Conservation (phyloP, 2,888 invertebrate species). For the Platycheirus rosarum region DNA sequence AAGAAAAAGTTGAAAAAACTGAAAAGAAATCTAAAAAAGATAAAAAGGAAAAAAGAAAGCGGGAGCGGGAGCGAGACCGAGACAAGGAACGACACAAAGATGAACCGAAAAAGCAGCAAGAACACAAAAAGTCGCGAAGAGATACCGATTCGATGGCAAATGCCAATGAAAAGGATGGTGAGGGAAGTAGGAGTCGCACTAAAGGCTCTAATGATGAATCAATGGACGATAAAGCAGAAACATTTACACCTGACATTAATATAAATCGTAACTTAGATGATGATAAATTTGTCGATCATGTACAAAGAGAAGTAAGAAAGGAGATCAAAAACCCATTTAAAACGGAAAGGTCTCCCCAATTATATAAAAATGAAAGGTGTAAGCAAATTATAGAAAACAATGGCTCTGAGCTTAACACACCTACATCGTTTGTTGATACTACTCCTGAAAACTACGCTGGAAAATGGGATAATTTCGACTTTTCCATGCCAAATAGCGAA, state of each 20-base stretch:
- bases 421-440: conserved; percentile 80
- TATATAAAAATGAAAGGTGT: conserved; percentile 80
- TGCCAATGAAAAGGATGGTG: conserved; percentile 67
- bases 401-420: conserved; percentile 76
- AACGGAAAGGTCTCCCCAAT: conserved; percentile 31
- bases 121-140: conserved; percentile 51
- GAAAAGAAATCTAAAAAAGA: conserved; percentile 74
- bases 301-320: conserved; percentile 81
- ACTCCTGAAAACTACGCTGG: conserved; percentile 89
- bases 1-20: conserved; percentile 77
- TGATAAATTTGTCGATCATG: conserved; percentile 83
- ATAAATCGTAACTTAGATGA: conserved; percentile 44
- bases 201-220: conserved; percentile 70
- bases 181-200: conserved; percentile 62
- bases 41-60: conserved; percentile 74
- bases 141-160: conserved; percentile 50
- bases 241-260: conserved; percentile 67
- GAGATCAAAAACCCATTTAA: conserved; percentile 21
- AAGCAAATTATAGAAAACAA: conserved; percentile 81
- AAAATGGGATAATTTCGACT: conserved; percentile 71
- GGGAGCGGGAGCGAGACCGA: too few relatives aligned
- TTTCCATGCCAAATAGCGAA: conserved; percentile 65
- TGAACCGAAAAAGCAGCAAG: conserved; percentile 38
- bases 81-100: conserved; percentile 67
- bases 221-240: conserved; percentile 64